Percentiles rank a stretch among this genome's conserved stretches.
Evolutionary conservation across 2,113 vertebrate species (phyloP).

Genomic region (Lophochroa leadbeateri): DNA sequence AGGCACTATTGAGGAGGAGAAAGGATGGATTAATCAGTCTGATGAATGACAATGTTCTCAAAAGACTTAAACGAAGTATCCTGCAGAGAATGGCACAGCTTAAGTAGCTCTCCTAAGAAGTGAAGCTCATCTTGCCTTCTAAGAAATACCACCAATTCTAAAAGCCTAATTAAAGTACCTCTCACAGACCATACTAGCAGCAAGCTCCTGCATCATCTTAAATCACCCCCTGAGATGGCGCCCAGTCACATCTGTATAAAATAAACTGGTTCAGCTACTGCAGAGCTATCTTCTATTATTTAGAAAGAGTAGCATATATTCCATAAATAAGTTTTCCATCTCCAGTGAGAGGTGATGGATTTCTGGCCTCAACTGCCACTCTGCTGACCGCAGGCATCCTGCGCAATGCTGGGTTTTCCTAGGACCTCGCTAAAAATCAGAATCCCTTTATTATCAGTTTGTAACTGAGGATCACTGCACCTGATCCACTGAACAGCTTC

Average conservation of each 20-base stretch:
- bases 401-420: not conserved
- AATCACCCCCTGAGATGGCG: not conserved
- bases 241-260: not conserved
- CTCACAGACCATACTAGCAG: not conserved
- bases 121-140: accelerated
- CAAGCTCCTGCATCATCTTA: not conserved
- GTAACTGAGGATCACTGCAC: not conserved
- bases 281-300: not conserved
- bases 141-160: not conserved
- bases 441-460: not conserved
- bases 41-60: not conserved
- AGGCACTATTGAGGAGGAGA: not conserved
- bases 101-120: not conserved
- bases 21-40: not conserved
- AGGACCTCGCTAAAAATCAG: not conserved
- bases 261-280: not conserved
- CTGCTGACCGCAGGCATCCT: accelerated
- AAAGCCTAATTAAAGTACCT: not conserved
- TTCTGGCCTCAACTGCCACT: not conserved
- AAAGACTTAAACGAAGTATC: not conserved
- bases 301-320: not conserved
- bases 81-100: not conserved
- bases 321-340: not conserved
- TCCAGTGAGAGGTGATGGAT: not conserved
- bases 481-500: not conserved